Percentiles rank a stretch among this genome's conserved stretches.
These are phyloP conservation scores for Ischnus inquisitorius DNA, from an alignment of 2,888 invertebrate species.

Conservation along the genomic window DNA sequence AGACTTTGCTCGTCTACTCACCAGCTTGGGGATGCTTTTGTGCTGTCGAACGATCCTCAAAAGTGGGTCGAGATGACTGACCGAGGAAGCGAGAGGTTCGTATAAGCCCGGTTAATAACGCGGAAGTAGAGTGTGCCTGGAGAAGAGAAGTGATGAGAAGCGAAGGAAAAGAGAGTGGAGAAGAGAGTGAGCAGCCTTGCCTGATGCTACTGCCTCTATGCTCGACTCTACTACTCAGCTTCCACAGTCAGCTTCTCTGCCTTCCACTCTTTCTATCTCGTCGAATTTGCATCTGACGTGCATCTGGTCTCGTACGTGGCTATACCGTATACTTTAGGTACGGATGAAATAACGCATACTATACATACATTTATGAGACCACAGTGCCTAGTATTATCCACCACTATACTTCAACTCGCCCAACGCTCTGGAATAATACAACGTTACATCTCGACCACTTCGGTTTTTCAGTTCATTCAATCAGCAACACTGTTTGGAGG, in stretches of 20 bases:
- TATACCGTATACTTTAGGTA: constrained; percentile 21
- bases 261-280: constrained; percentile 51
- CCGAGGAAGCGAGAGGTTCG: constrained; percentile 53
- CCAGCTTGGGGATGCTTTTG: constrained; percentile 43
- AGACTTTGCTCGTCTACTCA: constrained; percentile 13
- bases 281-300: constrained; percentile 56
- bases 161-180: constrained; percentile 37
- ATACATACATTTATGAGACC: not conserved
- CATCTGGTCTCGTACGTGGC: constrained; percentile 39
- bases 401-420: not conserved
- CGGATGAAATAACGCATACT: constrained; percentile 12
- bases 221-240: constrained; percentile 29
- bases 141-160: constrained; percentile 59
- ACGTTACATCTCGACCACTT: too few species aligned
- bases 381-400: not conserved
- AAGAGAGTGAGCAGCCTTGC: constrained; percentile 26
- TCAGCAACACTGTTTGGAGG: too few species aligned
- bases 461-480: too few species aligned
- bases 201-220: constrained; percentile 13
- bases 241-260: constrained; percentile 41
- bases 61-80: constrained; percentile 67
- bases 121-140: constrained; percentile 58
- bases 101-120: constrained; percentile 62
- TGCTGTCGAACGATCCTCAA: constrained; percentile 61
- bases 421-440: too few species aligned